Base-by-base conservation (phyloP, 2,888 invertebrate genomes). In the Calameuta idolon region DNA sequence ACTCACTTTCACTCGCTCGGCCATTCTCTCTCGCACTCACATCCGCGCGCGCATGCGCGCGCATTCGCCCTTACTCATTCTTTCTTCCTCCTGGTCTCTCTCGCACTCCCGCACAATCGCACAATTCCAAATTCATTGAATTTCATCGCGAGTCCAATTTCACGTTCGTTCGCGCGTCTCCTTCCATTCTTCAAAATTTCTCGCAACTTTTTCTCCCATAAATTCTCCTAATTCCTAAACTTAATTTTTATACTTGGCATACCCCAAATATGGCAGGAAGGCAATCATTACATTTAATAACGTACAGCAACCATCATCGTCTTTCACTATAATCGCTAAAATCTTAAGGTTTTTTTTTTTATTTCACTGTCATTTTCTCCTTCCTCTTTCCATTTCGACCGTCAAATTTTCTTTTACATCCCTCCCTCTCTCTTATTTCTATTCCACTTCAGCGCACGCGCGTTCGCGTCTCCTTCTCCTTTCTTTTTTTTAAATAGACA, bases 181-280 rank as follows among this genome's bases (percentile, higher is more conserved):
- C 76, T 75, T 77, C 68, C 76, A 74, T 75, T 75, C 55, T 69
- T 79, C 37, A 76, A 75, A 75, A 40, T 78, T 75, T 78, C 77
- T 69, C 73, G 76, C 69, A 34, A 74, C 79, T 80, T 80, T 81
- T 75, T 75, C 71, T 83, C 83, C 82, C 34, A 23, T 74, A 74
- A 74, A 74, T 78, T 77, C 77, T 81, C 81, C 86, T 90, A 89
- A 88, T 87, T 83, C 89, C 91, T 91, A 91, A 91, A 91, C 89
- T 90, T 92, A 90, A 91, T 93, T 92, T 92, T 92, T 91, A 91
- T 91, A 91, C 91, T 92, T 92, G 93, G 94, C 93, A 93, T 92
- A 94, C 94, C 94, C 93, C 92, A 92, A 92, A 91, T 91, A 91
- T 93, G 94, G 94, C 94, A 94, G 94, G 94, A 94, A 94, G 94